Conservation (phyloP, 1,140 invertebrate genomes). For the Arctopsyche grandis region DNA sequence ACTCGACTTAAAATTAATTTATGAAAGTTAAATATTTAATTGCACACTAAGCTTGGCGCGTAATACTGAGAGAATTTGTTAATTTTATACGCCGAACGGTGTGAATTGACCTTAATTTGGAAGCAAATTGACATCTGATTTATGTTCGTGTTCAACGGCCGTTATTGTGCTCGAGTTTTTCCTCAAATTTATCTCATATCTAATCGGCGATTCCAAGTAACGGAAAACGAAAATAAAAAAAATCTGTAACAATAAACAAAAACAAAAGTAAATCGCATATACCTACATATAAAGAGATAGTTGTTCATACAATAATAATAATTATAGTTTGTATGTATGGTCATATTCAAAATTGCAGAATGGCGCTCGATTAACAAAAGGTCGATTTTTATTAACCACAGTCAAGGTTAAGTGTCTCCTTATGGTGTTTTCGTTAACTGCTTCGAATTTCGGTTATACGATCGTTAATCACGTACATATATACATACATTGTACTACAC, state of each 20-base stretch:
- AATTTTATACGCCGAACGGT: not conserved
- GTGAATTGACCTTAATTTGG: slow-evolving; percentile 8
- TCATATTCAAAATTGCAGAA: not conserved
- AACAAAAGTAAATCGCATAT: not conserved
- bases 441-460: not conserved
- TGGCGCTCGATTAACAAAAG: slow-evolving; percentile 9
- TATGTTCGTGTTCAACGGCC: not conserved
- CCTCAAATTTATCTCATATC: not conserved
- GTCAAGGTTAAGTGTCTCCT: slow-evolving; percentile 5
- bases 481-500: too few relatives aligned
- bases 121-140: slow-evolving; percentile 11
- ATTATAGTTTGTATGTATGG: not conserved
- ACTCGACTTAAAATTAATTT: too few relatives aligned
- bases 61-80: not conserved
- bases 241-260: not conserved
- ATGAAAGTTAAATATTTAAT: too few relatives aligned
- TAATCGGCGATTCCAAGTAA: not conserved
- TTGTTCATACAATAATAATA: not conserved
- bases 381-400: slow-evolving; percentile 3
- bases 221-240: too few relatives aligned
- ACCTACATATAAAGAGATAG: not conserved
- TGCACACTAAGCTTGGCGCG: not conserved
- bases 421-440: not conserved
- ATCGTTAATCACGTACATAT: too few relatives aligned
- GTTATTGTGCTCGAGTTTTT: not conserved